Evolutionary conservation across 1,140 invertebrate genomes (phyloP), one percentile per base, ranked within the genome.

Genomic region (Cecropterus lyciades): DNA sequence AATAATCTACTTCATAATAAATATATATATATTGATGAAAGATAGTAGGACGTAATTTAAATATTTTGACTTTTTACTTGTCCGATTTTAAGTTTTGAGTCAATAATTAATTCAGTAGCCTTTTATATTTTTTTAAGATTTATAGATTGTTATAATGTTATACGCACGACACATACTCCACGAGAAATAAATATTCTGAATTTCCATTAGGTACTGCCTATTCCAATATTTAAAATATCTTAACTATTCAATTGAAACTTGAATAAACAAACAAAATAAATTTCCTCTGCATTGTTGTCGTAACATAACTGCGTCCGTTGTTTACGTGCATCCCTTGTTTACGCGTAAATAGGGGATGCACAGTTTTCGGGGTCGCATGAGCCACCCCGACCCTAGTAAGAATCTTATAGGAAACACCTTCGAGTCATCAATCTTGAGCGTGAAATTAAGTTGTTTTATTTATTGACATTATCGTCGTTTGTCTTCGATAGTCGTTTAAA

Each of bases 311-410:
- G 49, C 24, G 51, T 53, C 27, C 9, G 14, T 53, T 53, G 51
- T 53, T 52, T 37, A 53, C 30, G 9, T 17, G 30, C 53, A 13
- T 20, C 53, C 53, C 53, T 56, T 56, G 53, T 56, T 56, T 56
- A 42, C 14, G 16, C 15, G 37, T 56, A 56, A 42, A 56, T 9
- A 56, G 53, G 53, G 53, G 53, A 20, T 16, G 53, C 53, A 56
- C 48, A 51, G 48, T 52, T n/a, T n/a, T 53, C 51, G 53, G 37
- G 53, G 16, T 56, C 11, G 15, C 30, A 15, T 42, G 14, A 24
- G 11, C 24, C 45, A 46, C 45, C 45, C 20, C 24, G 16, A 56
- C 16, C 16, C 53, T 16, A 11, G 9, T 1, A n/a, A 53, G 14
- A 53, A 40, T 27, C 30, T 55, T 55, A 33, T 55, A 53, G 27